Evolutionary conservation across 1,140 invertebrate species (phyloP), one percentile per base, ranked within the genome.

Genomic region (Ridgeia piscesae): DNA sequence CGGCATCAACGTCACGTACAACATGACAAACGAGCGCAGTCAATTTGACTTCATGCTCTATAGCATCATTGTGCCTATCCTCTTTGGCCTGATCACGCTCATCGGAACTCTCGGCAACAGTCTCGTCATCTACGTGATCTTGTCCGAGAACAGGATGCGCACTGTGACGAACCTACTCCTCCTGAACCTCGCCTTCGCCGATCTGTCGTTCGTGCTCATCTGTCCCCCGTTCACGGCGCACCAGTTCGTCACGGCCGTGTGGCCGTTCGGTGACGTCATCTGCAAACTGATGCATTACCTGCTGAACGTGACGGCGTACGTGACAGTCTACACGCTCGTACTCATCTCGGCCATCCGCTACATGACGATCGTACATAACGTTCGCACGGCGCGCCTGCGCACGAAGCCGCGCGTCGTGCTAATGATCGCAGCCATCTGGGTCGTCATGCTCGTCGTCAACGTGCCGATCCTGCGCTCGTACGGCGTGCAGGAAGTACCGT

Each of bases 241-340:
- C 91, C 91, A 93, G 34, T 92, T 91, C 58, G 92, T 91, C 92
- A 92, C 89, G 33, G 33, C 31, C 34, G 33, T 89, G 33, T 93
- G 93, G 93, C 92, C 92, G 21, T 93, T 93, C 48, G 93, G 93
- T 6, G 88, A 92, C 48, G 92, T 92, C 27, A 42, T 90, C 14
- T 93, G 93, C 93, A 93, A 93, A 88, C 90, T 92, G 91, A 93
- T 93, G 93, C 93, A 93, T 89, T 93, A 92, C 92, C 92, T 93
- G 34, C 35, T 93, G 89, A 95, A 95, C 93, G 98, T 99, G 1
- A 98, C 98, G 6, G 98, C 98, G 1, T 98, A 98, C 94, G 98
- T 98, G 9, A 98, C 97, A 92, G 98, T 99, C n/a, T 99, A 98
- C 95, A 99, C 98, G 0, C 96, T 99, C 35, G 98, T 99, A 0